Conservation (phyloP, 1,140 invertebrate species). For the Trachelipus rathkii region DNA sequence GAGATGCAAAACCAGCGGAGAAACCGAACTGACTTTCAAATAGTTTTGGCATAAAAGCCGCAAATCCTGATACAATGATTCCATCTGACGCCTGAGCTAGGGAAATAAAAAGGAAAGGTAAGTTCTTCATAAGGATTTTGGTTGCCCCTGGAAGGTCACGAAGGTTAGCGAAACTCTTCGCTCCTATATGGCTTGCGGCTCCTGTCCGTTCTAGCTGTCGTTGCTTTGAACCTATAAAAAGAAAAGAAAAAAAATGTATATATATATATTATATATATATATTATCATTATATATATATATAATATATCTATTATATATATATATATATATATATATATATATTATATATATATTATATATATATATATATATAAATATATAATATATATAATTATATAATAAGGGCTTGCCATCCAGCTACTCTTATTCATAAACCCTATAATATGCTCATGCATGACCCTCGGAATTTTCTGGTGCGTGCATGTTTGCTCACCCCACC, state of each 20-base stretch:
- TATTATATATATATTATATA: too few relatives aligned
- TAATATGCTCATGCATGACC: too few relatives aligned
- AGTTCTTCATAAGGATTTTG: conserved; percentile 64
- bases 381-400: too few relatives aligned
- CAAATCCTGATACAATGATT: conserved; percentile 70
- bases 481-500: too few relatives aligned
- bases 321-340: not conserved
- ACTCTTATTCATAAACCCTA: too few relatives aligned
- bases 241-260: too few relatives aligned
- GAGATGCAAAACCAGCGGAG: conserved; percentile 64
- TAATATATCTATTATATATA: not conserved
- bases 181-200: conserved; percentile 11
- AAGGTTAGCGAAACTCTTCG: conserved; percentile 59
- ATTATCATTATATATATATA: conserved; percentile 16
- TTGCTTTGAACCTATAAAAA: not conserved
- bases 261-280: conserved; percentile 10
- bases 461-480: too few relatives aligned
- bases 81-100: conserved; percentile 73
- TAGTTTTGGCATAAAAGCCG: conserved; percentile 75
- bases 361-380: too few relatives aligned
- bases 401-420: too few relatives aligned
- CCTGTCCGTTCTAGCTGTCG: not conserved
- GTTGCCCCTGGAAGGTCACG: conserved; percentile 64
- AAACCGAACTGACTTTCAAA: conserved; percentile 80
- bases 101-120: conserved; percentile 75